phyloP scores from a whole-genome alignment of 53 echinoderm and acorn worm species.

The Astropecten irregularis region DNA sequence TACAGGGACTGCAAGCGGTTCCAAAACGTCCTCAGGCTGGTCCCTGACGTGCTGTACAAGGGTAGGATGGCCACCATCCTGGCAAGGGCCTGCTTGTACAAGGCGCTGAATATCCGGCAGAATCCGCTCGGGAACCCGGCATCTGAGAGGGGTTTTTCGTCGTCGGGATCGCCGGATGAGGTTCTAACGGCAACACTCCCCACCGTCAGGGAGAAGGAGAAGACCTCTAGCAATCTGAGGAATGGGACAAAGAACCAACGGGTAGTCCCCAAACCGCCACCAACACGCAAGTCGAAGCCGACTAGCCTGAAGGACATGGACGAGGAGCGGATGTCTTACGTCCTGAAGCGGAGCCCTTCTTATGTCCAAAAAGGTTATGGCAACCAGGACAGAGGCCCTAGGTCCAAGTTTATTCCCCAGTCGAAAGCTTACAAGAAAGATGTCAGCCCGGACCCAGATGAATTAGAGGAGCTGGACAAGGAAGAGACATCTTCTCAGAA shows the following conservation, averaged over 20 bases:
- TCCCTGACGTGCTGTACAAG: slow-evolving; percentile 87
- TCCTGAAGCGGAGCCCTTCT: too few relatives aligned
- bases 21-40: slow-evolving; percentile 66
- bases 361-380: too few relatives aligned
- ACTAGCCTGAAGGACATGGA: slow-evolving; percentile 16
- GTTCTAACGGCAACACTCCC: not conserved
- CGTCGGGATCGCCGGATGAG: slow-evolving; percentile 2
- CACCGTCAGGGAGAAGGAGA: too few relatives aligned
- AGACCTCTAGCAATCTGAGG: not conserved
- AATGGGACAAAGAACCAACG: not conserved
- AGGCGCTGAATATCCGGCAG: slow-evolving; percentile 77
- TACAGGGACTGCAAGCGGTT: slow-evolving; percentile 63
- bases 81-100: slow-evolving; percentile 82
- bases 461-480: not conserved
- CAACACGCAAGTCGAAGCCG: not conserved
- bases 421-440: too few relatives aligned
- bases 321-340: too few relatives aligned
- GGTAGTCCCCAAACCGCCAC: not conserved
- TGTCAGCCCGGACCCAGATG: not conserved
- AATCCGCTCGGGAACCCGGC: slow-evolving; percentile 57
- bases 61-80: slow-evolving; percentile 62
- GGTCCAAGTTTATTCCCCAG: too few relatives aligned
- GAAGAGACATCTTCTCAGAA: not conserved
- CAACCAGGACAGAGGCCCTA: too few relatives aligned
- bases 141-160: slow-evolving; percentile 7